These are phyloP conservation scores for Gastrophryne carolinensis DNA, from an alignment of 2,797 vertebrate genomes.

Conservation along the genomic window DNA sequence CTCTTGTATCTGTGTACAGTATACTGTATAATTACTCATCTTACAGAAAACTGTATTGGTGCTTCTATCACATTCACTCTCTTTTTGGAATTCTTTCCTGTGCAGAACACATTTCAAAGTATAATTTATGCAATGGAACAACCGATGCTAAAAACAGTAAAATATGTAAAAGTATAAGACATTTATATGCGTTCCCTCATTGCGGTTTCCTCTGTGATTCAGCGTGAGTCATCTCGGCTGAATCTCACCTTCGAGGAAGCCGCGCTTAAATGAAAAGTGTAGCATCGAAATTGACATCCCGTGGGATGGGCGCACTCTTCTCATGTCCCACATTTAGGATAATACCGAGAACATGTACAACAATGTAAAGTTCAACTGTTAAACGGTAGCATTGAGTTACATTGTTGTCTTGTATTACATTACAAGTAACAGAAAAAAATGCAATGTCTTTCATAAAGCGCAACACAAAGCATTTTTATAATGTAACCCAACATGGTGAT, in stretches of 20 bases:
- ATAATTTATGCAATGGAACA: neutral
- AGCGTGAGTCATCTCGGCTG: constrained; percentile 9
- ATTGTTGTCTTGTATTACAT: neutral
- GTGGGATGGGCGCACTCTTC: constrained; percentile 1
- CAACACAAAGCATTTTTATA: neutral
- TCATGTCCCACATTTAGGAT: constrained; percentile 36
- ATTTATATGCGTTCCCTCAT: neutral
- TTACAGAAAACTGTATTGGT: neutral
- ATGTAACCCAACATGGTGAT: no score
- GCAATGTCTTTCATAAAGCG: neutral
- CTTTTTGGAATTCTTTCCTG: neutral
- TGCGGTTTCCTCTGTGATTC: constrained; percentile 3
- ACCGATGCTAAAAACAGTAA: neutral
- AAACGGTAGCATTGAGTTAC: neutral
- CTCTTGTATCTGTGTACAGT: no score
- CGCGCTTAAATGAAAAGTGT: constrained; percentile 25
- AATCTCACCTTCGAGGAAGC: constrained; percentile 22
- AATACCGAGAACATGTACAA: constrained; percentile 31
- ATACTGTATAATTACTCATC: no score
- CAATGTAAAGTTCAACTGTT: constrained; percentile 15
- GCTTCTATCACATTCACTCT: neutral
- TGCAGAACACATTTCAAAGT: neutral
- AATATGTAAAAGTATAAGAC: neutral
- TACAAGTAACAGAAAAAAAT: neutral
- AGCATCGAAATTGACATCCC: constrained; percentile 34